Percentiles rank a stretch among this genome's conserved stretches.
phyloP scores from a whole-genome alignment of 2,113 vertebrate species.

The Chaenogobius annularis region DNA sequence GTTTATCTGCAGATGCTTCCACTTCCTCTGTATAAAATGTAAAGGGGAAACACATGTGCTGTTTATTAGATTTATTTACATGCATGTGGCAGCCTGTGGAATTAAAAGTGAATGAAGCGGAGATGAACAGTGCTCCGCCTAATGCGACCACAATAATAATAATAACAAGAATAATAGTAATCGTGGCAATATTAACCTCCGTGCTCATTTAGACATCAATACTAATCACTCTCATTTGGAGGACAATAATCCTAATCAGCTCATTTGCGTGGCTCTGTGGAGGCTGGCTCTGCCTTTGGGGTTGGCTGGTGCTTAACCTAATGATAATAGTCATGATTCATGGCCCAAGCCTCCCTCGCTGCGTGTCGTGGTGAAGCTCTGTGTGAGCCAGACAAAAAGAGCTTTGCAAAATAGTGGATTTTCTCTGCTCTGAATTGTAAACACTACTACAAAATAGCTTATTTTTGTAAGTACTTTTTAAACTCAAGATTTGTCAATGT shows the following conservation, averaged over 20 bases:
- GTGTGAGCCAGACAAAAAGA: slow-evolving; percentile 26
- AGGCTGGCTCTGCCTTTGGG: slow-evolving; percentile 71
- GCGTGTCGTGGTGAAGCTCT: slow-evolving; percentile 60
- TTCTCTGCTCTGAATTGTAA: slow-evolving; percentile 8
- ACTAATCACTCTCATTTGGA: slow-evolving; percentile 79
- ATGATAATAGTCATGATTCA: slow-evolving; percentile 79
- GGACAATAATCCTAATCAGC: slow-evolving; percentile 78
- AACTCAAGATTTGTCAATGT: not conserved
- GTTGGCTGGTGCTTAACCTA: slow-evolving; percentile 76
- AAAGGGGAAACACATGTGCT: slow-evolving; percentile 4
- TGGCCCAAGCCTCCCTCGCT: slow-evolving; percentile 69
- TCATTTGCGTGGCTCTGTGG: slow-evolving; percentile 72
- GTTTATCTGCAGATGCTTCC: not conserved
- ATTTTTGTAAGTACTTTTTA: slow-evolving; percentile 5
- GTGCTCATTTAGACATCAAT: slow-evolving; percentile 78
- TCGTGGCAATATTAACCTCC: slow-evolving; percentile 68
- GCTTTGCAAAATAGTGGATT: not conserved
- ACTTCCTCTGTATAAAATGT: slow-evolving; percentile 1
- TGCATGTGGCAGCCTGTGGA: slow-evolving; percentile 60
- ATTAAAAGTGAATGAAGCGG: slow-evolving; percentile 73
- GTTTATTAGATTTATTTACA: slow-evolving; percentile 25
- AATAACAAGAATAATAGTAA: slow-evolving; percentile 68
- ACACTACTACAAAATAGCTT: slow-evolving; percentile 5
- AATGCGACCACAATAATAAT: slow-evolving; percentile 59
- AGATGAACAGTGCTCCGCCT: slow-evolving; percentile 54